Conservation (phyloP, 2,797 vertebrate genomes). For the Smutsia temminckii region DNA sequence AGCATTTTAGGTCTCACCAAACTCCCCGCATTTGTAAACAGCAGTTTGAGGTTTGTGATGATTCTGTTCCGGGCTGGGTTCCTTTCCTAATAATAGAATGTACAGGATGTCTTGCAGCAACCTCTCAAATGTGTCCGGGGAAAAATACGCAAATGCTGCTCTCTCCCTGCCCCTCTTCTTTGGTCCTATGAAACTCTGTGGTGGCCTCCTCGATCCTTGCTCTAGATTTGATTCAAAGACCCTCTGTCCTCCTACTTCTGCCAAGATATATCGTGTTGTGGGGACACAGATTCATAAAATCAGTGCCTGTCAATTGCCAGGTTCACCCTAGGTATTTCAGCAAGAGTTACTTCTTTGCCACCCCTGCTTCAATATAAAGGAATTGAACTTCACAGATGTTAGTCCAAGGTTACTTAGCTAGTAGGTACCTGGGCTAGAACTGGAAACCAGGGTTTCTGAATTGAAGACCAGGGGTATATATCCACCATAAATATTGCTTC, state of each 20-base stretch:
- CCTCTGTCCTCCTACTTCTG: background rate
- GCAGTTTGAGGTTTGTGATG: constrained; percentile 65
- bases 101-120: constrained; percentile 44
- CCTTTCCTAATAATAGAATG: constrained; percentile 57
- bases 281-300: background rate
- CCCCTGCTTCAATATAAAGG: background rate
- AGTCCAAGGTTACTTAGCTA: background rate
- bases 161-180: background rate
- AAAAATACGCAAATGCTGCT: background rate
- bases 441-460: background rate
- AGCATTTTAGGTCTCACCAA: constrained; percentile 65
- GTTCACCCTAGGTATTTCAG: no score
- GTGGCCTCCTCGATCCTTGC: background rate
- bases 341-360: accelerated
- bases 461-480: background rate
- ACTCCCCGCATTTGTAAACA: constrained; percentile 60
- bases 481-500: background rate
- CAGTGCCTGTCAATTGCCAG: background rate
- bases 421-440: background rate
- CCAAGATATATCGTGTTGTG: background rate
- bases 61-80: constrained; percentile 41
- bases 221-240: background rate
- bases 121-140: background rate
- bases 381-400: background rate
- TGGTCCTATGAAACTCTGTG: accelerated